These are phyloP conservation scores for Hemicrepidius hirtus DNA, from an alignment of 2,888 invertebrate species.

Conservation along the genomic window DNA sequence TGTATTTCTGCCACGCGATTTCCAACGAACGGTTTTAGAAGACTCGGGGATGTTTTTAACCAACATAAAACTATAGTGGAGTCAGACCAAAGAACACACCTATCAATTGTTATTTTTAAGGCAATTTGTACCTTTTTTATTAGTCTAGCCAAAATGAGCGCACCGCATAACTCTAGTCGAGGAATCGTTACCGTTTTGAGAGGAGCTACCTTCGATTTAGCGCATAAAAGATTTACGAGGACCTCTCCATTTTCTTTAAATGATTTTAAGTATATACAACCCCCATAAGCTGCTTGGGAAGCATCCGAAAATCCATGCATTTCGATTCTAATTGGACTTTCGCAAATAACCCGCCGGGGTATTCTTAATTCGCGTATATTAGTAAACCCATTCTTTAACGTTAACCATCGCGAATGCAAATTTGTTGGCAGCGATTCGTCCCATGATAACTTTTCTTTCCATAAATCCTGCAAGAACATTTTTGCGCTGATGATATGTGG, in stretches of 20 bases:
- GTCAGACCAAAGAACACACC: slow-evolving; percentile 19
- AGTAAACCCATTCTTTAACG: slow-evolving; percentile 17
- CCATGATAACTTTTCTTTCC: slow-evolving; percentile 41
- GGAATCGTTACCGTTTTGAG: slow-evolving; percentile 40
- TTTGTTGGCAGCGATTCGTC: slow-evolving; percentile 39
- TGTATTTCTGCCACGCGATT: slow-evolving; percentile 28
- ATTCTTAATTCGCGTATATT: slow-evolving; percentile 28
- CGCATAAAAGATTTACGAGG: slow-evolving; percentile 25
- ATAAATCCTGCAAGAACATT: slow-evolving; percentile 41
- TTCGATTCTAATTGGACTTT: slow-evolving; percentile 26
- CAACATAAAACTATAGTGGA: slow-evolving; percentile 17
- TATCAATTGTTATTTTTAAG: neutral
- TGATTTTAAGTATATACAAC: slow-evolving; percentile 52
- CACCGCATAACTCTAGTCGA: slow-evolving; percentile 45
- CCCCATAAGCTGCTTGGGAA: slow-evolving; percentile 54
- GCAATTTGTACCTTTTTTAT: slow-evolving; percentile 17
- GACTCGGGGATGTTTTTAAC: slow-evolving; percentile 12
- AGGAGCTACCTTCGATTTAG: slow-evolving; percentile 46
- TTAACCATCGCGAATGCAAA: slow-evolving; percentile 27
- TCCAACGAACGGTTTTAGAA: slow-evolving; percentile 26
- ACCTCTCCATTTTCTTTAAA: slow-evolving; percentile 39
- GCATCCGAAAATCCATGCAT: slow-evolving; percentile 60
- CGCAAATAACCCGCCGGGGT: slow-evolving; percentile 5
- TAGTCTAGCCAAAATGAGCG: slow-evolving; percentile 34
- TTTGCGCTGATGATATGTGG: slow-evolving; percentile 38